Base-by-base conservation (phyloP, 2,797 vertebrate species). In the Phalloptychus januarius region DNA sequence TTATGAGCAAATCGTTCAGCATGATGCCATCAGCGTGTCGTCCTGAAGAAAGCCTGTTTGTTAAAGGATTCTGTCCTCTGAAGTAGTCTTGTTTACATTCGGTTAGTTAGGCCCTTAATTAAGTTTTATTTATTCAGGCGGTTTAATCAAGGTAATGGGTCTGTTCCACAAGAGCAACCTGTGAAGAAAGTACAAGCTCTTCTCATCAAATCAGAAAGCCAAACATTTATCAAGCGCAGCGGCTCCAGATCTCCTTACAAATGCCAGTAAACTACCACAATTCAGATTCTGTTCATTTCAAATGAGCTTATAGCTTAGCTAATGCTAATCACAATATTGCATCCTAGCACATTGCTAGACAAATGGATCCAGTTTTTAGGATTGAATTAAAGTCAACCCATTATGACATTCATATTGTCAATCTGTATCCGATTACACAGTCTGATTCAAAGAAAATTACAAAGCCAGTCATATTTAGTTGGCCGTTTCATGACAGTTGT, bases 111-210 rank as follows among this genome's bases (percentile, higher is more conserved):
- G 20, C 44, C 36, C 16, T 65, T 65, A 31, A 78, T 78, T 74
- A 52, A 71, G 65, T n/a, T 77, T 74, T 25, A 46, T 65, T 75
- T 75, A 74, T 82, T 75, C 72, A 75, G 45, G 36, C 38, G 5
- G 18, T 65, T 25, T 77, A 71, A 80, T 74, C 58, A 58, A 46
- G 54, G 74, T 74, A 46, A 72, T 71, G 38, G 50, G 54, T 69
- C n/a, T 72, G 33, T 33, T 54, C 33, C 46, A 70, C 0, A 61
- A 71, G 54, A 72, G 8, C 40, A 73, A 76, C 52, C 67, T 71
- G 67, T 44, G 52, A 70, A 77, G 38, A 63, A 70, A 40, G 67
- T 48, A 10, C 33, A 38, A 69, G 15, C 48, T 44, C 33, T 33
- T 78, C 67, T 46, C 4, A 72, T 75, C 50, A 67, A 45, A 67